Evolutionary conservation across 1,140 invertebrate species (phyloP).

Genomic region (Schmidtea mediterranea): DNA sequence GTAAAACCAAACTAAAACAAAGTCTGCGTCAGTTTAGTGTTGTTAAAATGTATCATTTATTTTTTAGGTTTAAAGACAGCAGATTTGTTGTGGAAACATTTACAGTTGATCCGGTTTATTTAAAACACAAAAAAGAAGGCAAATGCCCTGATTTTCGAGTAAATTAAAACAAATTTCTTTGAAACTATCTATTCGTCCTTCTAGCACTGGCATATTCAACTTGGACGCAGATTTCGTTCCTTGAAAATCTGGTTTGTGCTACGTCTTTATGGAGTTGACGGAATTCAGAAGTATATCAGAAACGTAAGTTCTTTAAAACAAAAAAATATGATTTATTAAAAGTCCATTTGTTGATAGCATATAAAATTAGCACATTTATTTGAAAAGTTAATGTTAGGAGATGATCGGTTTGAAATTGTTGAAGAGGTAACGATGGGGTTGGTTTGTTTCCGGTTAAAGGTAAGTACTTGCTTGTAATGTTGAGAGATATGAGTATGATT

Average conservation of each 20-base stretch:
- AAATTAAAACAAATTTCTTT: constrained; percentile 13
- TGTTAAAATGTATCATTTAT: too few species aligned
- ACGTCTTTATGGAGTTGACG: constrained; percentile 48
- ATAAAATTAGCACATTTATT: constrained; percentile 47
- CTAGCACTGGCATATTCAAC: constrained; percentile 69
- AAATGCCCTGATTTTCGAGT: constrained; percentile 31
- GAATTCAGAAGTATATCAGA: constrained; percentile 47
- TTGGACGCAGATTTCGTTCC: constrained; percentile 60
- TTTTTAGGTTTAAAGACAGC: constrained; percentile 35
- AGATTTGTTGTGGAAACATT: constrained; percentile 40
- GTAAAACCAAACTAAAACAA: too few species aligned
- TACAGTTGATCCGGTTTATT: constrained; percentile 74
- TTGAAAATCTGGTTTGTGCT: constrained; percentile 81
- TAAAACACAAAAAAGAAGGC: constrained; percentile 28
- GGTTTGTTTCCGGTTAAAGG: constrained; percentile 59
- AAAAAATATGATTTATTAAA: neutral
- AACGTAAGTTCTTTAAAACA: constrained; percentile 24
- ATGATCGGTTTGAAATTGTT: constrained; percentile 60
- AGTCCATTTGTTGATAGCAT: constrained; percentile 25
- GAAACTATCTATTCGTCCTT: too few species aligned
- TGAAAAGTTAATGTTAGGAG: constrained; percentile 37
- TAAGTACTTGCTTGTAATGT: constrained; percentile 22
- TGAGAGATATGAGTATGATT: constrained; percentile 10
- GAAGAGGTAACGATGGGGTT: constrained; percentile 71
- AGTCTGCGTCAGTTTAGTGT: too few species aligned